phyloP scores from a whole-genome alignment of 2,113 vertebrate genomes.

The Plotosus lineatus region DNA sequence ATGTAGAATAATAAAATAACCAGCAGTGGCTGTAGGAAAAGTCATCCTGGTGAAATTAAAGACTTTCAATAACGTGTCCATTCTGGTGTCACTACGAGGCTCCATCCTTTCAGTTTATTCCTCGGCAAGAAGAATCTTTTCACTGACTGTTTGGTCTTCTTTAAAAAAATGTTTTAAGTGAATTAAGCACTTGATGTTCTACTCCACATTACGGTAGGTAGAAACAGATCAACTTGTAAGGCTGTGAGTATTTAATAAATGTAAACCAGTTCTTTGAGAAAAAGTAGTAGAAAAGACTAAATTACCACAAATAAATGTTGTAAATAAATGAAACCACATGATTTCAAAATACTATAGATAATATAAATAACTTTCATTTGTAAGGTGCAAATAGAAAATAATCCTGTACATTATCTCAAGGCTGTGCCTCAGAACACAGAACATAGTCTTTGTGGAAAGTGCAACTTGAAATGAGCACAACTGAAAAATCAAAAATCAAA shows the following conservation, averaged over 20 bases:
- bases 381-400: constrained; percentile 80
- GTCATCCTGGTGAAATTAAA: constrained; percentile 55
- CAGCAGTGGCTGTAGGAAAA: constrained; percentile 71
- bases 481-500: constrained; percentile 51
- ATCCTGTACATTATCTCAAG: constrained; percentile 65
- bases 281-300: constrained; percentile 42
- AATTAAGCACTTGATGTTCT: constrained; percentile 61
- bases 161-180: constrained; percentile 54
- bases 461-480: constrained; percentile 73
- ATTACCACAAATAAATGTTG: constrained; percentile 49
- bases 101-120: constrained; percentile 39
- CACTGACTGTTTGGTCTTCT: constrained; percentile 73
- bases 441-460: constrained; percentile 78
- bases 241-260: constrained; percentile 47
- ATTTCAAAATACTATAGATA: constrained; percentile 49
- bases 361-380: constrained; percentile 64
- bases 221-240: constrained; percentile 62
- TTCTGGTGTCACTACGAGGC: constrained; percentile 43
- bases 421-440: constrained; percentile 60
- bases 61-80: constrained; percentile 41
- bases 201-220: constrained; percentile 63
- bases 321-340: constrained; percentile 27
- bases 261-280: constrained; percentile 45
- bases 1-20: constrained; percentile 61
- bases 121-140: constrained; percentile 52